These are phyloP conservation scores for Hoplostethus mediterraneus DNA, from an alignment of 2,797 vertebrate species.

Conservation along the genomic window DNA sequence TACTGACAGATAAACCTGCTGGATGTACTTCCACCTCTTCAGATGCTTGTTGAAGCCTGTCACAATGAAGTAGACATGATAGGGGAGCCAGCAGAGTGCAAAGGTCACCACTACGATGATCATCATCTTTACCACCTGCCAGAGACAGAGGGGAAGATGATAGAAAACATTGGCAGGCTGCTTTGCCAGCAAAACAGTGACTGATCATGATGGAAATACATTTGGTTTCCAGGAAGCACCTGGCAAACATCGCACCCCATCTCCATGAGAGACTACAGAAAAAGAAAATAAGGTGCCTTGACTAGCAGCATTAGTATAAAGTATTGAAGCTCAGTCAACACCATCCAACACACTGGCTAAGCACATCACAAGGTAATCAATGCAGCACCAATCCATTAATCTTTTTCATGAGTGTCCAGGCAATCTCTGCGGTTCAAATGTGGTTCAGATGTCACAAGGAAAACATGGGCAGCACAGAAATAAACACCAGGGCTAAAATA, in stretches of 20 bases:
- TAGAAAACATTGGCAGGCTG: background rate
- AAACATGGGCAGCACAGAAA: too few species aligned
- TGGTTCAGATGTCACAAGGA: too few species aligned
- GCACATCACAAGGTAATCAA: background rate
- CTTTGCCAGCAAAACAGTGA: background rate
- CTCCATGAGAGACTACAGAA: background rate
- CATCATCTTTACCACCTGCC: constrained; percentile 99
- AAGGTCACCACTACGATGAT: constrained; percentile 97
- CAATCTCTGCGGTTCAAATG: too few species aligned
- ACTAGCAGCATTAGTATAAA: background rate
- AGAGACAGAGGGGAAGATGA: constrained; percentile 23
- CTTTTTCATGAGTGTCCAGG: too few species aligned
- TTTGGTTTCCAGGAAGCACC: background rate
- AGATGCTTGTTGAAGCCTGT: constrained; percentile 89
- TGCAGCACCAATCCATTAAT: background rate
- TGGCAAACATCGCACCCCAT: too few species aligned
- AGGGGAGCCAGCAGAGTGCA: constrained; percentile 97
- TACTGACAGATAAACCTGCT: constrained; percentile 95
- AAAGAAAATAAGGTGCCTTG: background rate
- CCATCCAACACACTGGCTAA: background rate
- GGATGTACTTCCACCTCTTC: constrained; percentile 93
- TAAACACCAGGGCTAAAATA: too few species aligned
- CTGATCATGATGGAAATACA: background rate
- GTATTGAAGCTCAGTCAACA: background rate
- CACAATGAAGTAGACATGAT: constrained; percentile 94